Evolutionary conservation across 2,888 invertebrate genomes (phyloP), one percentile per base, ranked within the genome.

Genomic region (Sphaerophoria rueppellii): DNA sequence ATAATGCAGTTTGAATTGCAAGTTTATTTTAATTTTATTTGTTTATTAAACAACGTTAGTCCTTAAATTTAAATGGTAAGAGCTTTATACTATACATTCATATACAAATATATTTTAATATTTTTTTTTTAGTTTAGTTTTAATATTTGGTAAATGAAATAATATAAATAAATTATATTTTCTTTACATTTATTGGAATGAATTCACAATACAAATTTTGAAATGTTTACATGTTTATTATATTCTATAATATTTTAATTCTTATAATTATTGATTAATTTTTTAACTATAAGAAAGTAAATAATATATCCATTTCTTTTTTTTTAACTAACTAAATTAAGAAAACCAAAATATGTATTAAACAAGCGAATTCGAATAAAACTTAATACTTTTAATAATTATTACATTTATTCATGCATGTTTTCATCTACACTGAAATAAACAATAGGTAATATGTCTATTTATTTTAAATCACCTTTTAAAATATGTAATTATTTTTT

Each of bases 201-300:
- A 85, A 81, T 85, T 80, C 69, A 55, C 75, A 81, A 83, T 72
- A 79, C 78, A 72, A 72, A 71, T 79, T 75, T 79, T 75, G 71
- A 71, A 73, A 52, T 63, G 67, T 67, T 65, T 60, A 52, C 6
- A 60, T 48, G 50, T 12, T n/a, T n/a, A n/a, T n/a, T n/a, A n/a
- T 61, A 6, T 14, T 37, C 4, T 37, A 6, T 37, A 6, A 63
- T 50, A 52, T 65, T 58, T 57, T 9, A 57, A 37, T 61, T 11
- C 55, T n/a, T 32, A n/a, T 61, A 32, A 4, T 61, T 50, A 12
- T 63, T 5, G 3, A 34, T n/a, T 54, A n/a, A 48, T 67, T 5
- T 58, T 73, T 82, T 52, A 61, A 37, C 78, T 70, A 82, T 55
- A 58, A 52, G 14, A 71, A 76, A 80, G 72, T 55, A 63, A 69